A percentile compares a stretch with the other conserved stretches of the same genome.
These are phyloP conservation scores for Dasypus novemcinctus DNA, from an alignment of 2,113 vertebrate species.

Conservation along the genomic window DNA sequence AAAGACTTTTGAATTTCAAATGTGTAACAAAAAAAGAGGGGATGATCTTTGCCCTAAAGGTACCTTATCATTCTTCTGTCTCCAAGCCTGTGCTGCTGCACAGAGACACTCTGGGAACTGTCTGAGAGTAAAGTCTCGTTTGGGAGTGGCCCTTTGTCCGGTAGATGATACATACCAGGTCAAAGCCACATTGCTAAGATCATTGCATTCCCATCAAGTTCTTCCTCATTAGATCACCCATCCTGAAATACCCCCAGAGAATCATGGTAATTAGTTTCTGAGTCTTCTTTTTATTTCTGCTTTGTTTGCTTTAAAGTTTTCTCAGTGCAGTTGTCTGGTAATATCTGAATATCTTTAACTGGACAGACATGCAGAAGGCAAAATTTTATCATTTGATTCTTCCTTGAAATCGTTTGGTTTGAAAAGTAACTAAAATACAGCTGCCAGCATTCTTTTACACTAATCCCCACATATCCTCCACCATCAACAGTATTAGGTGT, in stretches of 20 bases:
- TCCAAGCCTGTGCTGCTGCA: not conserved
- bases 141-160: slow-evolving; percentile 48
- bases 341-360: slow-evolving; percentile 51
- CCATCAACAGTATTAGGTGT: not conserved
- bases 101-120: not conserved
- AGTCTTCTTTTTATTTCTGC: slow-evolving; percentile 75
- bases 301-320: slow-evolving; percentile 76
- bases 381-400: not conserved
- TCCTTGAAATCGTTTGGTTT: slow-evolving; percentile 8
- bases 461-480: accelerated
- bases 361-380: not conserved
- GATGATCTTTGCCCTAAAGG: not conserved
- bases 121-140: not conserved
- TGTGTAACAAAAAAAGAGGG: not conserved
- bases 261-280: slow-evolving; percentile 67
- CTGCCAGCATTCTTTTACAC: not conserved
- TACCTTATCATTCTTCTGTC: not conserved
- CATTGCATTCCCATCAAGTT: slow-evolving; percentile 62
- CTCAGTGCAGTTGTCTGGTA: slow-evolving; percentile 11
- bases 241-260: slow-evolving; percentile 75
- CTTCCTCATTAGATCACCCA: slow-evolving; percentile 72
- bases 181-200: slow-evolving; percentile 48
- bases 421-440: not conserved
- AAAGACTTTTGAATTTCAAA: slow-evolving; percentile 15
- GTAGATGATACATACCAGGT: slow-evolving; percentile 47